Conservation (phyloP, 2,113 vertebrate genomes). For the Picathartes gymnocephalus region DNA sequence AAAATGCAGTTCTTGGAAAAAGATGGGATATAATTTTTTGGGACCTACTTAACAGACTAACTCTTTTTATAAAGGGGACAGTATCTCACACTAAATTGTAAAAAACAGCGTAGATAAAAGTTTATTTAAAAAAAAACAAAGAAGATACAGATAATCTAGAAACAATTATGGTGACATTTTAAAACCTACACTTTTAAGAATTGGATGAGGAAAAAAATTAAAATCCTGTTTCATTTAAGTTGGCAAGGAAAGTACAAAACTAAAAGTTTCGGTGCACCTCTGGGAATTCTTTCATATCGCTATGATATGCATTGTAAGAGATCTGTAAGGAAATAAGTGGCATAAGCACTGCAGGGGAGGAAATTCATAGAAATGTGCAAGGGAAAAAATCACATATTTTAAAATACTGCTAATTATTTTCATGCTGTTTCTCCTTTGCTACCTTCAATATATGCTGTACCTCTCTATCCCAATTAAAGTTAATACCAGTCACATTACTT, state of each 20-base stretch:
- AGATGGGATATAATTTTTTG: neutral
- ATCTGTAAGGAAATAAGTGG: neutral
- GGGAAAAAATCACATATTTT: neutral
- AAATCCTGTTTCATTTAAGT: neutral
- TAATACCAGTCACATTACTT: neutral
- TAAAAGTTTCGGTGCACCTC: neutral
- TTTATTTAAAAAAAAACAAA: neutral
- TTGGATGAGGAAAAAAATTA: neutral
- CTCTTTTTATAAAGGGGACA: neutral
- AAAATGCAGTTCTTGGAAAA: neutral
- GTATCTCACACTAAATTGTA: neutral
- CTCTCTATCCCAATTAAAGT: neutral
- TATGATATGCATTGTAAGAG: neutral
- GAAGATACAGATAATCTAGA: neutral
- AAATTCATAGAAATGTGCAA: neutral
- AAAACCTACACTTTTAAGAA: neutral
- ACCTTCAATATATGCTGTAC: neutral
- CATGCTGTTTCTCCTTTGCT: neutral
- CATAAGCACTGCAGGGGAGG: neutral
- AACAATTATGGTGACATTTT: neutral
- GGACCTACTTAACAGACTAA: neutral
- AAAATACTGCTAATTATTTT: slow-evolving; percentile 6
- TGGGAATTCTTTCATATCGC: neutral
- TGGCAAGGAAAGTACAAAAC: neutral
- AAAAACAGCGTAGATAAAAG: neutral